Percentiles rank a stretch among this genome's conserved stretches.
Conservation (phyloP, 2,113 vertebrate genomes). For the Eretmochelys imbricata region DNA sequence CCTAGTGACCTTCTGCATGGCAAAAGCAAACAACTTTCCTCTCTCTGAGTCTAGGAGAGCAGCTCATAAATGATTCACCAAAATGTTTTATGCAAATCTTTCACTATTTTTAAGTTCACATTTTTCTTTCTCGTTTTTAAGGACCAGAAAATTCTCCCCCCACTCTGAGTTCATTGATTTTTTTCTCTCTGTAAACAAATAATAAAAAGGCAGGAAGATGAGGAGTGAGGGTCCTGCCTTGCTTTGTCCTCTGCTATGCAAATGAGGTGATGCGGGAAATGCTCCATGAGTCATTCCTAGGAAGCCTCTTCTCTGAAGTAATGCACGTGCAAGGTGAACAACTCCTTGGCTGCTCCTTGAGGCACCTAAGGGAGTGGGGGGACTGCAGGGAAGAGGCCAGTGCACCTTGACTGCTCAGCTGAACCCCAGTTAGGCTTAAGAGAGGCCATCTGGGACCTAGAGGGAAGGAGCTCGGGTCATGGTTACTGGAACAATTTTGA, state of each 20-base stretch:
- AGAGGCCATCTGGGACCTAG: not conserved
- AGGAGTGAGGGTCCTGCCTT: not conserved
- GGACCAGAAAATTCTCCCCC: not conserved
- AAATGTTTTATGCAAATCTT: not conserved
- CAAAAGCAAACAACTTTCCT: not conserved
- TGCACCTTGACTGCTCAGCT: not conserved
- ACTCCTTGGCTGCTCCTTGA: not conserved
- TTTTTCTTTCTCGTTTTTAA: not conserved
- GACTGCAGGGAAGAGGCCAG: not conserved
- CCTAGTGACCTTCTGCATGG: not conserved
- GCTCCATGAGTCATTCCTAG: not conserved
- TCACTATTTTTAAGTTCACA: not conserved
- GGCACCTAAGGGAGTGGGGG: not conserved
- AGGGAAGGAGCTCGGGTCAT: not conserved
- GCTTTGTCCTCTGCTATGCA: not conserved
- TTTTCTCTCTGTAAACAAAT: not conserved
- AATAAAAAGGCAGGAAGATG: conserved; percentile 27
- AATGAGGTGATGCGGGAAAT: not conserved
- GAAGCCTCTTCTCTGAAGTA: not conserved
- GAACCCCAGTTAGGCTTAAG: not conserved
- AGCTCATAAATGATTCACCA: not conserved
- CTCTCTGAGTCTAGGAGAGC: not conserved
- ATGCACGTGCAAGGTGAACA: not conserved
- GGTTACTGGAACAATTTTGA: no score
- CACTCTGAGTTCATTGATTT: not conserved